phyloP scores from a whole-genome alignment of 2,797 vertebrate genomes.

The Lophotriccus pileatus region DNA sequence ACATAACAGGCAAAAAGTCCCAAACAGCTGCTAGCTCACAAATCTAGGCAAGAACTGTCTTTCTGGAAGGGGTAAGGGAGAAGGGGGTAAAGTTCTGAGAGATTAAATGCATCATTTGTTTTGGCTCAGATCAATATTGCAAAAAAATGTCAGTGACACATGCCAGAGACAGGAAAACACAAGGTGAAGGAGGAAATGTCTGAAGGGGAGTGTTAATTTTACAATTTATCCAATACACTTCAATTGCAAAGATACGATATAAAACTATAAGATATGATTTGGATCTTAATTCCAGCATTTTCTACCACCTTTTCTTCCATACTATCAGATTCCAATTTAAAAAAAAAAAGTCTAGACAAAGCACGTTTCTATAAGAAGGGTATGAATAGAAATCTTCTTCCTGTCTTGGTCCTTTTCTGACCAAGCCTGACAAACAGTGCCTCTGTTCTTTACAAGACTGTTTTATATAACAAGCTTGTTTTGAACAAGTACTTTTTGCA shows the following conservation, averaged over 20 bases:
- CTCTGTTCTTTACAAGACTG: neutral
- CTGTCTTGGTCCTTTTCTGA: neutral
- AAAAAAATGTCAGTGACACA: neutral
- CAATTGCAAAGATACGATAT: neutral
- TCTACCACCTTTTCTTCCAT: neutral
- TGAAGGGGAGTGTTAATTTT: neutral
- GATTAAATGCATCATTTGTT: neutral
- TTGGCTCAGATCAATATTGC: neutral
- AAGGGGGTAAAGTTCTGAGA: neutral
- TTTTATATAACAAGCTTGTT: neutral
- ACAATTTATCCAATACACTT: neutral
- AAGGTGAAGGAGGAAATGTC: neutral
- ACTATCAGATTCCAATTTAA: neutral
- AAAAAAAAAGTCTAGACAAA: neutral
- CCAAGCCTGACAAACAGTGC: neutral
- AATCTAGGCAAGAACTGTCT: neutral
- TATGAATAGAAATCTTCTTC: neutral
- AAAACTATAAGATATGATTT: neutral
- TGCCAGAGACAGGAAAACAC: neutral
- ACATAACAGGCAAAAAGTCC: neutral
- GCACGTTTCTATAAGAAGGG: fast-evolving
- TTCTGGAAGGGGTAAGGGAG: neutral
- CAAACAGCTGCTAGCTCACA: neutral
- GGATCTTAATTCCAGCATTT: neutral
- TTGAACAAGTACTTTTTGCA: neutral